Evolutionary conservation across 1,140 invertebrate genomes (phyloP).

Genomic region (Drosophila parabipectinata): DNA sequence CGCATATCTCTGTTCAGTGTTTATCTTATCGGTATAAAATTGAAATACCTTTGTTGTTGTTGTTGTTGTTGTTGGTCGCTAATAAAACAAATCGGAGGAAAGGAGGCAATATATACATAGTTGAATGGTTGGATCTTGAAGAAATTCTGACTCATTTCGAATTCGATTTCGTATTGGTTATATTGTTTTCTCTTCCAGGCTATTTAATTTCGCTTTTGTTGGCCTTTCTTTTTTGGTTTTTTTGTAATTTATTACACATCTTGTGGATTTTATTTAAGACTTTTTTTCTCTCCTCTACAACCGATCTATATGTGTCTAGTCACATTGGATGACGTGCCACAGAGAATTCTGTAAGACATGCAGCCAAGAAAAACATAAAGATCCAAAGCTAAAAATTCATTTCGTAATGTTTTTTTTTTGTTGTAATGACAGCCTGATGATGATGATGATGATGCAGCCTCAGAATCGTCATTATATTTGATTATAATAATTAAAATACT

Average conservation of each 20-base stretch:
- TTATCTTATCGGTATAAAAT: conserved; percentile 65
- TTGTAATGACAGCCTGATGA: conserved; percentile 45
- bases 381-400: conserved; percentile 49
- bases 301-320: conserved; percentile 20
- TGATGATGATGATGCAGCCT: conserved; percentile 12
- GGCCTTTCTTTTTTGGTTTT: conserved; percentile 34
- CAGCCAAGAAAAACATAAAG: conserved; percentile 16
- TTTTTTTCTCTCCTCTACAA: not conserved
- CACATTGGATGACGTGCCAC: conserved; percentile 32
- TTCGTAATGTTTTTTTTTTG: conserved; percentile 62
- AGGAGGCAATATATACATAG: conserved; percentile 10
- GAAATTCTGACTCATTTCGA: conserved; percentile 21
- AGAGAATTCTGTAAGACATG: conserved; percentile 16
- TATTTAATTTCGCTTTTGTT: conserved; percentile 51
- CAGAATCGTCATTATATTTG: not conserved
- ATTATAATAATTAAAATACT: not conserved
- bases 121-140: conserved; percentile 21
- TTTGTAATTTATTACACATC: conserved; percentile 69
- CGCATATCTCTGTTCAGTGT: conserved; percentile 42
- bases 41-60: conserved; percentile 34
- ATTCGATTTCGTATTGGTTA: conserved; percentile 4
- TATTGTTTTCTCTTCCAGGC: conserved; percentile 28
- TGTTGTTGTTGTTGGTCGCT: conserved; percentile 27
- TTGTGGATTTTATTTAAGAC: conserved; percentile 39
- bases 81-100: conserved; percentile 8